Base-by-base conservation (phyloP, 2,797 vertebrate species). In the Anas bernieri region DNA sequence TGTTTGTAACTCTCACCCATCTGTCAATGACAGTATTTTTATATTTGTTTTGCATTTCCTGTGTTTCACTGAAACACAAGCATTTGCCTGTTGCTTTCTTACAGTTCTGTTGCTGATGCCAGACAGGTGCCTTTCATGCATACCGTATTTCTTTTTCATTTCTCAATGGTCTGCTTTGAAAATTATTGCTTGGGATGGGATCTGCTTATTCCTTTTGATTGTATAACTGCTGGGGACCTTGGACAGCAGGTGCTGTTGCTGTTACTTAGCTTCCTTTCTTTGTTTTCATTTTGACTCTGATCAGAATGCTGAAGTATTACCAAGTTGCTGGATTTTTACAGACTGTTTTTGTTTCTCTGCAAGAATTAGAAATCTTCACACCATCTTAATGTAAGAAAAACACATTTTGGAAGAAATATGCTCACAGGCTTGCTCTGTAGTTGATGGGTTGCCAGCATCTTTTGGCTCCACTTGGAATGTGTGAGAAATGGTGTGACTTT, bases 341-440 rank as follows among this genome's bases (percentile, higher is more conserved):
- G 37, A 13, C 43, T 75, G 58, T 66, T 87, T 93, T 83, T 87
- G 31, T 87, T 91, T 78, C 82, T 77, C 78, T 82, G 37, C 17
- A 70, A 95, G 78, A 89, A 84, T 58, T 66, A 95, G 64, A 89
- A 91, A 84, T 78, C 82, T 81, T 82, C 54, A 82, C 86, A 79
- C 33, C 54, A 79, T 59, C 54, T 84, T 70, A 87, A 70, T 7
- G n/a, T 55, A 89, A 93, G 43, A 31, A 81, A 93, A 87, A 74
- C 30, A 70, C n/a, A 70, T 78, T 70, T 74, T 78, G 37, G 33
- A 87, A 67, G 67, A 94, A 84, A 74, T 35, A 75, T 1, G 7
- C 31, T 91, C 2, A 0, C 26, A 58, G 48, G 12, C 41, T 87
- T 81, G 41, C 33, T 73, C 41, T 78, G 54, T 35, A 55, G 67